Conservation (phyloP, 2,113 vertebrate genomes). For the Notothenia coriiceps region DNA sequence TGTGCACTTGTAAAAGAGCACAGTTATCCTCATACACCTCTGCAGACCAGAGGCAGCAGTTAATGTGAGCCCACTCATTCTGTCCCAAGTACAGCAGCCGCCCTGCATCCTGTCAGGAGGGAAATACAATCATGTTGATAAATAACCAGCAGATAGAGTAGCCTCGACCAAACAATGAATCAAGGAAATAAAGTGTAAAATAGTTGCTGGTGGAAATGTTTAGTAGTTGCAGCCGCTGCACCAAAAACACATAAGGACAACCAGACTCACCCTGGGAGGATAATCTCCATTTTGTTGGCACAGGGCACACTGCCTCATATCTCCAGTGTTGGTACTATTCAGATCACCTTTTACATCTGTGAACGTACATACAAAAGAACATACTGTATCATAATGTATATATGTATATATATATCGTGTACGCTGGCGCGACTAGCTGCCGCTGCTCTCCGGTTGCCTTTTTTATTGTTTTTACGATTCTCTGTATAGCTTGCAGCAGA, state of each 20-base stretch:
- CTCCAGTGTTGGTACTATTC: conserved; percentile 70
- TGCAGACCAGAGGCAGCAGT: conserved; percentile 94
- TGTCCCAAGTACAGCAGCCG: conserved; percentile 92
- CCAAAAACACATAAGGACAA: neutral
- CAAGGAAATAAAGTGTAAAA: neutral
- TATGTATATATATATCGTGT: no score
- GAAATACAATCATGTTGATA: neutral
- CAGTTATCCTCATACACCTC: conserved; percentile 91
- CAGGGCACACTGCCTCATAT: conserved; percentile 88
- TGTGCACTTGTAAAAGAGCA: conserved; percentile 90
- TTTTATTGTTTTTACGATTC: no score
- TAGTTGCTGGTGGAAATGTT: neutral
- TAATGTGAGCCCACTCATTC: conserved; percentile 94
- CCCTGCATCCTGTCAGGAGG: conserved; percentile 85
- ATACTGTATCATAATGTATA: neutral
- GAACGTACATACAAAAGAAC: neutral
- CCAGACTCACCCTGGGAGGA: conserved; percentile 83
- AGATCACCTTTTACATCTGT: conserved; percentile 66
- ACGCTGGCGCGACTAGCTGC: no score
- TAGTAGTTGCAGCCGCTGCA: neutral
- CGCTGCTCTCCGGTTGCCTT: no score
- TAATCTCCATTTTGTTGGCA: conserved; percentile 90
- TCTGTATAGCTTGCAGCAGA: no score
- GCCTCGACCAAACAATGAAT: neutral
- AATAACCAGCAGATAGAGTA: neutral